phyloP scores from a whole-genome alignment of 2,888 invertebrate species.

The Dexiosoma caninum region DNA sequence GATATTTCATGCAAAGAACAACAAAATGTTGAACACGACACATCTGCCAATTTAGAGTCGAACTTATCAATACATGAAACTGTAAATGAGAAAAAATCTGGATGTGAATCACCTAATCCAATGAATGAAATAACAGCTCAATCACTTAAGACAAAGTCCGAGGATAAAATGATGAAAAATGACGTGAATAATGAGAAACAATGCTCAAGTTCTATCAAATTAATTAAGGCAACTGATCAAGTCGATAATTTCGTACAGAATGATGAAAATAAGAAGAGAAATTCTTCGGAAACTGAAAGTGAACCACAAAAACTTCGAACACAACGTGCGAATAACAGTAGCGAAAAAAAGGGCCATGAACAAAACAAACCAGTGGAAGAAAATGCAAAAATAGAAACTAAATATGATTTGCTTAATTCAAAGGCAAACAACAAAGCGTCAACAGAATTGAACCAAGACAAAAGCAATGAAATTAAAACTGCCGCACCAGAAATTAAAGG shows the following conservation, averaged over 20 bases:
- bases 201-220: neutral
- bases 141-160: neutral
- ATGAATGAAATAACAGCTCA: conserved; percentile 6
- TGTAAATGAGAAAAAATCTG: neutral
- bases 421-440: neutral
- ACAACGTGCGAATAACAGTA: neutral
- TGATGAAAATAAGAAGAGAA: neutral
- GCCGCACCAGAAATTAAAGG: neutral
- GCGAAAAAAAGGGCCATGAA: neutral
- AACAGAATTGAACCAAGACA: neutral
- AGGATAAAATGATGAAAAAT: neutral
- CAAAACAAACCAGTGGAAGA: neutral
- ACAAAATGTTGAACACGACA: neutral
- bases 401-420: neutral
- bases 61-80: neutral
- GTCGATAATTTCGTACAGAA: neutral
- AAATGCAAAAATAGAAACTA: neutral
- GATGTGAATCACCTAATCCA: neutral
- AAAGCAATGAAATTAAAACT: neutral
- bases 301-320: neutral
- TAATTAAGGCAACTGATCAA: neutral
- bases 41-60: neutral
- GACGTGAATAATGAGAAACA: neutral
- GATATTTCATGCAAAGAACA: neutral
- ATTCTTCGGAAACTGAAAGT: neutral